Conservation (phyloP, 2,797 vertebrate genomes). For the Enteromius anoplus region DNA sequence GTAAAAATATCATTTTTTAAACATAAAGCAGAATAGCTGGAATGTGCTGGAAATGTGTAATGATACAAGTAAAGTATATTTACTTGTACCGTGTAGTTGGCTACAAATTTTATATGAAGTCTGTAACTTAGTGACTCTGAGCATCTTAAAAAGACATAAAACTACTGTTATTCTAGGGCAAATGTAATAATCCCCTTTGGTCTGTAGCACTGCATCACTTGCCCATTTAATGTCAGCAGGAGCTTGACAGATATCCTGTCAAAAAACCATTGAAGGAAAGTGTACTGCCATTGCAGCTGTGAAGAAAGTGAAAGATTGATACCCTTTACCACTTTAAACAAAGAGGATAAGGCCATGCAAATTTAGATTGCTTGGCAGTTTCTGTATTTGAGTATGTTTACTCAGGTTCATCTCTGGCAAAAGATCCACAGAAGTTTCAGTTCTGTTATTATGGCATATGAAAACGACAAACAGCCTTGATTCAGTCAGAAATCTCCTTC, state of each 20-base stretch:
- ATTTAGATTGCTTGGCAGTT: constrained; percentile 6
- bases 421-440: background rate
- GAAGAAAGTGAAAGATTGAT: background rate
- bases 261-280: constrained; percentile 43
- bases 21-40: background rate
- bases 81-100: constrained; percentile 36
- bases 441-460: background rate
- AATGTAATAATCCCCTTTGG: constrained; percentile 42
- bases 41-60: constrained; percentile 14
- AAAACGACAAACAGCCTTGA: background rate
- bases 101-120: constrained; percentile 49
- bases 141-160: constrained; percentile 56
- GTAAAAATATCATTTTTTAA: constrained; percentile 31
- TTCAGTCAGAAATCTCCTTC: constrained; percentile 19
- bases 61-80: too few relatives aligned
- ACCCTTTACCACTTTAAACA: background rate
- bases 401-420: background rate
- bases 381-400: constrained; percentile 4
- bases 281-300: constrained; percentile 36
- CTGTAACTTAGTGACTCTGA: constrained; percentile 51
- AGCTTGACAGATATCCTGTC: constrained; percentile 54
- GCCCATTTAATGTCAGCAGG: constrained; percentile 34
- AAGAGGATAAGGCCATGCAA: background rate
- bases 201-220: constrained; percentile 26
- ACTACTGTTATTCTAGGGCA: constrained; percentile 32